Base-by-base conservation (phyloP, 2,888 invertebrate genomes). In the Quadriops clusia region DNA sequence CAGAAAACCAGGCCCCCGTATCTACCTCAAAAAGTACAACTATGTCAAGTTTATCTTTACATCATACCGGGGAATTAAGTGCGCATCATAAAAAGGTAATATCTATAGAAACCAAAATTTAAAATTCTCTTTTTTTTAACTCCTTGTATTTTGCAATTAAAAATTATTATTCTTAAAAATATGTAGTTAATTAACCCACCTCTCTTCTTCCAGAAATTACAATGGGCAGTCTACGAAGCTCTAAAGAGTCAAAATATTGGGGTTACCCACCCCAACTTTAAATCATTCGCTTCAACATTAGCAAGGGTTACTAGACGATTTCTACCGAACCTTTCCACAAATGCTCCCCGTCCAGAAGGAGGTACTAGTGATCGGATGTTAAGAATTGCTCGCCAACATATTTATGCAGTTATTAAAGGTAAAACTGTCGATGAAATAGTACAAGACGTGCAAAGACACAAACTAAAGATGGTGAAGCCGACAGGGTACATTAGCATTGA, bases 151-250 rank as follows among this genome's bases (percentile, higher is more conserved):
- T 23, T 12, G 4, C 13, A 15, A n/a, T 3, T 10, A 13, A 8
- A 12, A 7, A 4, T 29, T 13, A 21, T 21, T 23, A n/a, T 28
- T 24, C 10, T n/a, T n/a, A n/a, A n/a, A n/a, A n/a, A n/a, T n/a
- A n/a, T n/a, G n/a, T n/a, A n/a, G n/a, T 38, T 18, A 36, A 56
- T 59, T n/a, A n/a, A n/a, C n/a, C n/a, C n/a, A n/a, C n/a, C n/a
- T n/a, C n/a, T n/a, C n/a, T 5, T 17, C 8, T 30, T 30, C 24
- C 53, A 79, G 81, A 85, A 85, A 68, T 63, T 85, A 14, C 60
- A 83, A 10, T 84, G 83, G 83, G 83, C 84, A 1, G 81, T 84
- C 3, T 76, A 82, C 3, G 77, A 81, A 48, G 79, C 84, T 1
- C 60, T 85, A 10, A 71, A 80, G 23, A 64, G 67, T 14, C 76